Base-by-base conservation (phyloP, 2,113 vertebrate species). In the Anolis sagrei region DNA sequence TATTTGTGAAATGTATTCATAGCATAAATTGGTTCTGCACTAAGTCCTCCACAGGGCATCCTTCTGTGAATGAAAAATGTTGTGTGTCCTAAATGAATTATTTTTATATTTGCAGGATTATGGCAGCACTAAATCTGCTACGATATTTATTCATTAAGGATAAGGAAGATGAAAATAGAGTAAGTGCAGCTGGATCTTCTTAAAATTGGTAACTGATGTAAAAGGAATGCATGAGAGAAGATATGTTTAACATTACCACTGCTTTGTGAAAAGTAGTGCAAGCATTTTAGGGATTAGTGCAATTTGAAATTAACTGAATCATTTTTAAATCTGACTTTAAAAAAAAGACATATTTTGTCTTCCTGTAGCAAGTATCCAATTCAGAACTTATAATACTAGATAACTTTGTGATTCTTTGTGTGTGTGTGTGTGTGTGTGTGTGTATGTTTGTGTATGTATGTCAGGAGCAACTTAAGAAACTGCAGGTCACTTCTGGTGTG, bases 61-160 rank as follows among this genome's bases (percentile, higher is more conserved):
- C 48, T 72, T 51, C n/a, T 18, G 4, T 82, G 32, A 25, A 85
- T 32, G 54, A 79, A 85, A 62, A 61, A 7, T 13, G 16, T 73
- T 48, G 21, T 85, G 25, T 32, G 18, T 3, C 4, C 25, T 8
- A 39, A 34, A 32, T 91, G 86, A 93, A 68, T 73, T 79, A 87
- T 77, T 54, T 34, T 25, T 77, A 0, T 89, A 64, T 96, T 94
- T 91, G 88, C 92, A 99, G 98, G 94, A 96, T 99, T 90, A 99
- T 99, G 98, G 98, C 97, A 44, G 97, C 97, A 44, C 94, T 99
- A 84, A 99, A 98, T 95, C 97, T 99, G 82, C 91, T 99, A 87
- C 97, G 98, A 79, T 99, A 97, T 88, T 94, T 99, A 61, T 78
- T 99, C 36, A 96, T 98, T 92, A 97, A 96, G 94, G 97, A 98